Evolutionary conservation across 2,113 vertebrate genomes (phyloP).

Genomic region (Pseudorasbora parva): DNA sequence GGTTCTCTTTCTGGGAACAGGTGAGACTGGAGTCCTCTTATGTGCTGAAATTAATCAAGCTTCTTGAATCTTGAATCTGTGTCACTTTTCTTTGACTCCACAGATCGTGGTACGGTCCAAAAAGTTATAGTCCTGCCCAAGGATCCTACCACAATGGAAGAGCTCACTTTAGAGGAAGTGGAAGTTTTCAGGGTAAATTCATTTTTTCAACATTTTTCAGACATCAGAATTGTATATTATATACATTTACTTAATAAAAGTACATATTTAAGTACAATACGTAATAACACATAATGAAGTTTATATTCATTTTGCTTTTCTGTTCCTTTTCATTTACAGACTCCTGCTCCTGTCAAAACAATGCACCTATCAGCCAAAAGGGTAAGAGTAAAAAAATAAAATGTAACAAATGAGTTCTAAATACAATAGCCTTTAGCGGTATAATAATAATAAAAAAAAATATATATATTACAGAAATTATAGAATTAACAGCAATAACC

Average conservation of each 20-base stretch:
- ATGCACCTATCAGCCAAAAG: conserved; percentile 85
- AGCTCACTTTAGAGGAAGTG: conserved; percentile 84
- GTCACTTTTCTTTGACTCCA: background rate
- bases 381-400: conserved; percentile 66
- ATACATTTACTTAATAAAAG: too few relatives aligned
- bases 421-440: background rate
- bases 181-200: conserved; percentile 81
- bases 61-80: background rate
- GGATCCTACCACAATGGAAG: conserved; percentile 78
- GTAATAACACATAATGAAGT: background rate
- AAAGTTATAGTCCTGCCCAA: conserved; percentile 85
- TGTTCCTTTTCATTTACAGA: conserved; percentile 64
- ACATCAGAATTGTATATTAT: background rate
- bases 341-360: conserved; percentile 78
- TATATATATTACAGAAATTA: background rate
- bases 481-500: background rate
- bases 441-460: background rate
- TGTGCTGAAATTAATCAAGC: background rate
- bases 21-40: conserved; percentile 61
- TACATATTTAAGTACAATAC: background rate
- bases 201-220: background rate
- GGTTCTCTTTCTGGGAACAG: conserved; percentile 85
- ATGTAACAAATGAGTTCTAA: background rate
- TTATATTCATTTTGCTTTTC: too few relatives aligned
- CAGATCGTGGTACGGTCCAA: conserved; percentile 84